phyloP scores from a whole-genome alignment of 2,888 invertebrate genomes.

The Drosophila aldrichi region DNA sequence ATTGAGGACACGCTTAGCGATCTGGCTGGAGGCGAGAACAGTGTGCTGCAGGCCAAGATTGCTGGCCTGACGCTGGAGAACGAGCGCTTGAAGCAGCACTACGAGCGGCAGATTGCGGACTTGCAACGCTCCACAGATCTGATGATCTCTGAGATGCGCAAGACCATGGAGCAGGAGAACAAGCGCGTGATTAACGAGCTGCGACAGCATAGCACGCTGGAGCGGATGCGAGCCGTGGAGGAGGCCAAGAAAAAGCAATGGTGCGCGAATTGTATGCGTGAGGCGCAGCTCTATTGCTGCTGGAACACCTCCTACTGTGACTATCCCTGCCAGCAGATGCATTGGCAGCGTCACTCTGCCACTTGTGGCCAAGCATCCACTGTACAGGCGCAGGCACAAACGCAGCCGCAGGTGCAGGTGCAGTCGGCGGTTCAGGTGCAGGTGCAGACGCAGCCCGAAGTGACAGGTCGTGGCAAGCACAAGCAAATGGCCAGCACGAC shows the following conservation, averaged over 20 bases:
- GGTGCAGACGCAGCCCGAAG: not conserved
- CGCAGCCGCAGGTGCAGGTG: constrained; percentile 26
- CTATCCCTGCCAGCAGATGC: constrained; percentile 93
- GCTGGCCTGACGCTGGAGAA: constrained; percentile 89
- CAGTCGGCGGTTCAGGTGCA: constrained; percentile 8
- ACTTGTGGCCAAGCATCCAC: constrained; percentile 49
- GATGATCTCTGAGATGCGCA: constrained; percentile 89
- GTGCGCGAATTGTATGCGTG: constrained; percentile 95
- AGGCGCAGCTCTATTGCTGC: constrained; percentile 97
- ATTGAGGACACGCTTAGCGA: constrained; percentile 89
- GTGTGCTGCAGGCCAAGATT: constrained; percentile 87
- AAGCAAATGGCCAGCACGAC: constrained; percentile 18
- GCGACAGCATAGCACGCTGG: constrained; percentile 89
- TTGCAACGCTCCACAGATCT: constrained; percentile 89
- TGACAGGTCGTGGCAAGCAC: constrained; percentile 23
- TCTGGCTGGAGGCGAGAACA: constrained; percentile 86
- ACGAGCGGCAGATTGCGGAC: constrained; percentile 91
- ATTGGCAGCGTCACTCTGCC: constrained; percentile 91
- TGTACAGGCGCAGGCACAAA: constrained; percentile 26
- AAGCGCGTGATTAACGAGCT: constrained; percentile 88
- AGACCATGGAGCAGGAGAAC: constrained; percentile 90
- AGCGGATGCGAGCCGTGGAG: constrained; percentile 89
- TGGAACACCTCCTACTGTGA: constrained; percentile 98
- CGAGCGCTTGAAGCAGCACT: constrained; percentile 90
- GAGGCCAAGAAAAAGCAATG: constrained; percentile 95